Conservation (phyloP, 2,888 invertebrate species). For the Cephus rjabovi region DNA sequence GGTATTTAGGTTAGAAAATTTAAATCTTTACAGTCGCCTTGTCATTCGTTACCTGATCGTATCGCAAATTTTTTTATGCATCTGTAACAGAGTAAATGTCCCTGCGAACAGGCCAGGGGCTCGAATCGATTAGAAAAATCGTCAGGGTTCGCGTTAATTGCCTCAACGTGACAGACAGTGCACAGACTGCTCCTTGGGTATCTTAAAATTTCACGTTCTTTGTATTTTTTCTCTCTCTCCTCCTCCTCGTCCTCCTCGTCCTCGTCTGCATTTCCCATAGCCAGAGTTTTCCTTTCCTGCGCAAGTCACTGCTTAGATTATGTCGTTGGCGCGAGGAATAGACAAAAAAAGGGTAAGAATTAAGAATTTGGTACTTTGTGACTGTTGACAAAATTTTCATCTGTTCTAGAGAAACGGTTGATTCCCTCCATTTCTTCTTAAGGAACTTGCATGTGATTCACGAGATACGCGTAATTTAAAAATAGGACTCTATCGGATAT, state of each 20-base stretch:
- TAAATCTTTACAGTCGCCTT: not conserved
- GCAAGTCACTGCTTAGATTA: not conserved
- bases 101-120: conserved; percentile 41
- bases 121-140: conserved; percentile 1
- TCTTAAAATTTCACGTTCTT: not conserved
- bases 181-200: not conserved
- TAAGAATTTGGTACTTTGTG: not conserved
- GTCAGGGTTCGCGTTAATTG: not conserved
- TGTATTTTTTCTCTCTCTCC: conserved; percentile 14
- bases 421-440: not conserved
- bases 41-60: conserved; percentile 41
- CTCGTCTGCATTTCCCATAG: conserved; percentile 22
- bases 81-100: conserved; percentile 51
- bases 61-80: conserved; percentile 49
- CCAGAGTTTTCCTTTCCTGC: conserved; percentile 13
- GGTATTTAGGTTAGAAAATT: not conserved
- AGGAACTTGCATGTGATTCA: not conserved
- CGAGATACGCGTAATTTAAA: not conserved
- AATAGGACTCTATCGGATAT: not conserved
- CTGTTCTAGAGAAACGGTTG: not conserved
- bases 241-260: conserved; percentile 27
- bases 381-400: not conserved
- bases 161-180: not conserved
- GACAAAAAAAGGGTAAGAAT: not conserved
- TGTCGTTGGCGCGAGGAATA: too few species aligned